Conservation (phyloP, 53 echinoderm and acorn worm genomes). For the Actinopyga echinites region DNA sequence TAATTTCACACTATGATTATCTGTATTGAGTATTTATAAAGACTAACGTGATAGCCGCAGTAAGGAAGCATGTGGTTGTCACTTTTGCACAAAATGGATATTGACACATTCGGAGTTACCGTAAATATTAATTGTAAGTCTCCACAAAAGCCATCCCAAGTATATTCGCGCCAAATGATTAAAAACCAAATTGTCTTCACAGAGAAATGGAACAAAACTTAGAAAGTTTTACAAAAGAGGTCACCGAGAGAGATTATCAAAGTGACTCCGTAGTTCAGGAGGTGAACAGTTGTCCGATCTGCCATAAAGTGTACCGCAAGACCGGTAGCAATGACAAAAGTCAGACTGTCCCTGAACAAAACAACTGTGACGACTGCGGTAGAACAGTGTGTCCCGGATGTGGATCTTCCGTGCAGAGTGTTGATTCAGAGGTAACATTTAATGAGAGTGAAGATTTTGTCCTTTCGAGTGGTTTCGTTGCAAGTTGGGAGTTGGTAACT, state of each 20-base stretch:
- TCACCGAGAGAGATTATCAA: constrained; percentile 35
- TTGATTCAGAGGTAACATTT: constrained; percentile 21
- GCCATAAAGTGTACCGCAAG: neutral
- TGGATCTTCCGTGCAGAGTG: neutral
- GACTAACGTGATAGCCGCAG: no score
- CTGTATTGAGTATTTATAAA: no score
- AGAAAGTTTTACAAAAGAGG: neutral
- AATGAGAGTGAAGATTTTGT: neutral
- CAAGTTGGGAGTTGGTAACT: no score
- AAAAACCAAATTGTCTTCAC: neutral
- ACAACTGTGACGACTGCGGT: constrained; percentile 19
- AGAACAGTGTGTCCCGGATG: constrained; percentile 23
- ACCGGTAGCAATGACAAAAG: neutral
- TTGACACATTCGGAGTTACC: no score
- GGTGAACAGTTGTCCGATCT: constrained; percentile 9
- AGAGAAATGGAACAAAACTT: constrained; percentile 33
- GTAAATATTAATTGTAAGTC: no score
- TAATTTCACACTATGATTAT: no score
- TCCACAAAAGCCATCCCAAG: no score
- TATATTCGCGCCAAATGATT: no score
- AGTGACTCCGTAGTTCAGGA: constrained; percentile 16
- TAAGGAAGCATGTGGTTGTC: no score
- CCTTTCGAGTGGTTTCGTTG: no score
- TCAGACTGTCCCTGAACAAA: neutral
- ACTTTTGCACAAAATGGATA: no score